Evolutionary conservation across 2,888 invertebrate genomes (phyloP).

Genomic region (Octodonta nipae): DNA sequence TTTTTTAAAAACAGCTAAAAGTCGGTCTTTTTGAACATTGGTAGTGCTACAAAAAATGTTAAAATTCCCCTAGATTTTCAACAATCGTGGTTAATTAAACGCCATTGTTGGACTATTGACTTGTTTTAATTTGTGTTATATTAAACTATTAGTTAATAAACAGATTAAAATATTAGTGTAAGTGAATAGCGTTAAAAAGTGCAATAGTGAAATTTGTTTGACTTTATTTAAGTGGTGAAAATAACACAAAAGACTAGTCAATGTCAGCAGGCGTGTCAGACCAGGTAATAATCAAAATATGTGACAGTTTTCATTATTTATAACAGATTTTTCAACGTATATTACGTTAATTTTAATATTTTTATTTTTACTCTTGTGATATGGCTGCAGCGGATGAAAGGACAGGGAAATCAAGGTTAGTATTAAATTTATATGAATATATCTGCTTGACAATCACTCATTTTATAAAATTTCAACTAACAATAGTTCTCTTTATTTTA

Average conservation of each 20-base stretch:
- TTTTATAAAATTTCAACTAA: too few relatives aligned
- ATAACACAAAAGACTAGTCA: constrained; percentile 52
- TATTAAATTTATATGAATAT: constrained; percentile 6
- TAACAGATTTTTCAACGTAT: constrained; percentile 4
- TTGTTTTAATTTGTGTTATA: constrained; percentile 22
- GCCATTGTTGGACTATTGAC: constrained; percentile 36
- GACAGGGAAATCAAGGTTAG: constrained; percentile 70
- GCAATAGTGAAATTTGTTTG: constrained; percentile 26
- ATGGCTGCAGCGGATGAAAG: constrained; percentile 63
- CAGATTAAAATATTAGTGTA: constrained; percentile 18
- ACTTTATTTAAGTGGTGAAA: constrained; percentile 32
- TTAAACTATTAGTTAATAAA: constrained; percentile 17
- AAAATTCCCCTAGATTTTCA: too few relatives aligned
- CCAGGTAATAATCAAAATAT: constrained; percentile 53
- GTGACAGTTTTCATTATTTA: constrained; percentile 26
- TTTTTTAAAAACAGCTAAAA: too few relatives aligned
- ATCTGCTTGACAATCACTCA: constrained; percentile 1
- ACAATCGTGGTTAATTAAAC: constrained; percentile 22
- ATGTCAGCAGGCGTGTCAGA: constrained; percentile 87
- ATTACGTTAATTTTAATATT: constrained; percentile 6
- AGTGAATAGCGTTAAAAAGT: constrained; percentile 24
- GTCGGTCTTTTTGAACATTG: too few relatives aligned
- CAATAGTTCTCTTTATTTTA: too few relatives aligned
- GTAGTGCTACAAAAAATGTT: too few relatives aligned
- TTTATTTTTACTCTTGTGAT: constrained; percentile 35